Percentiles rank a stretch among this genome's conserved stretches.
These are phyloP conservation scores for Potorous gilbertii DNA, from an alignment of 2,797 vertebrate genomes.

Conservation along the genomic window DNA sequence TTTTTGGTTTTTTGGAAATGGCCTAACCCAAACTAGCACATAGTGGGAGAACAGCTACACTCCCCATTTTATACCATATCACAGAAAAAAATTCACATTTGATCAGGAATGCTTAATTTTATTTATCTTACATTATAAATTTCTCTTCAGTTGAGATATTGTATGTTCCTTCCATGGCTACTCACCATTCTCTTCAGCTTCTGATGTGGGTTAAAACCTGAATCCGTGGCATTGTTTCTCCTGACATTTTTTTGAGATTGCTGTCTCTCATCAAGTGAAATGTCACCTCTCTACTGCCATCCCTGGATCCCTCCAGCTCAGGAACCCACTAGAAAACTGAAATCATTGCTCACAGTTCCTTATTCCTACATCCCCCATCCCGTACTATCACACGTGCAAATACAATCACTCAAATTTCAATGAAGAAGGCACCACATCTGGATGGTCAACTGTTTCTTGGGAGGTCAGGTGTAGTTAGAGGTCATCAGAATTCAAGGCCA, in stretches of 20 bases:
- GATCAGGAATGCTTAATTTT: constrained; percentile 9
- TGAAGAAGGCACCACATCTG: constrained; percentile 4
- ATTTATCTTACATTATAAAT: neutral
- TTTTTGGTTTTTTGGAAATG: neutral
- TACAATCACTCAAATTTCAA: neutral
- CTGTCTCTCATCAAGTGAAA: neutral
- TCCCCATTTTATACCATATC: neutral
- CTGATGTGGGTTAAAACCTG: neutral
- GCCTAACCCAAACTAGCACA: neutral
- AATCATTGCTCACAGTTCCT: constrained; percentile 10
- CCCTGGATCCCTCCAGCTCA: neutral
- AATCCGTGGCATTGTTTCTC: neutral
- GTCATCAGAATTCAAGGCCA: constrained; percentile 34
- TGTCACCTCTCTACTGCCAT: neutral
- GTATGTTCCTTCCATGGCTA: neutral
- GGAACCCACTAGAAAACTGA: neutral
- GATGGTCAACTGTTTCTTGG: neutral
- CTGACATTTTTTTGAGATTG: neutral
- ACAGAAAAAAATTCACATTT: constrained; percentile 19
- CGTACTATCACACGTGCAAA: neutral
- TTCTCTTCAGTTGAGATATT: neutral
- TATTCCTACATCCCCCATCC: neutral
- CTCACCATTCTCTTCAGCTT: neutral
- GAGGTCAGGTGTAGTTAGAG: constrained; percentile 4
- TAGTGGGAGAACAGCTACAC: neutral